Evolutionary conservation across 2,888 invertebrate species (phyloP), one percentile per base, ranked within the genome.

Genomic region (Aricia artaxerxes): DNA sequence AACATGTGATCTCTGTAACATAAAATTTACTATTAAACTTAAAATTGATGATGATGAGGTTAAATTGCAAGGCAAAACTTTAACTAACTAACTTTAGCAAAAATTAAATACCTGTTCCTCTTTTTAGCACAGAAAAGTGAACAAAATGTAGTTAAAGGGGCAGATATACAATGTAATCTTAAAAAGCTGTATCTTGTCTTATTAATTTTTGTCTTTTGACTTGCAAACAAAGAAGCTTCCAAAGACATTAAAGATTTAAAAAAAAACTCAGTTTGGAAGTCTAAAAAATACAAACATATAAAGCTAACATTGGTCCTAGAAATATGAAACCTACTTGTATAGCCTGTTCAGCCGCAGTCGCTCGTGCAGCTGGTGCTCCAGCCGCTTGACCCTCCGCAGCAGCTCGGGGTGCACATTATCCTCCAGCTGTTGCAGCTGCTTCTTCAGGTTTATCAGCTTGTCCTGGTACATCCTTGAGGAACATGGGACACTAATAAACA

Each of bases 371-470:
- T 97, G 97, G 81, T 96, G 96, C 84, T 99, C 98, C 35, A 99
- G 92, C 86, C 97, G 96, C 87, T 97, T 97, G 1, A 98, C 95
- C 85, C 97, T 96, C 83, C 97, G 96, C 83, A 97, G 95, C 87
- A 97, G 98, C 85, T 99, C 99, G 0, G 98, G 97, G 88, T 98
- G 97, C 0, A 96, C 95, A 0, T 97, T 97, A 80, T 98, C 98
- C 87, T 97, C 97, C 31, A 99, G 89, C 87, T 99, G 98, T 83
- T 97, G 97, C 61, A 99, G 88, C 87, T 99, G 99, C 86, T 97
- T 97, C 89, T 98, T 98, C 24, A 99, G 92, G 88, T 96, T 97
- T 0, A 97, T 97, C 83, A 99, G 90, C 91, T 99, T 99, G 87
- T 98, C 99, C 88, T 98, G 98, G 88, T 97, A 98, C 93, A 98